Percentiles rank a stretch among this genome's conserved stretches.
phyloP scores from a whole-genome alignment of 1,140 invertebrate genomes.

The Mercenaria mercenaria region DNA sequence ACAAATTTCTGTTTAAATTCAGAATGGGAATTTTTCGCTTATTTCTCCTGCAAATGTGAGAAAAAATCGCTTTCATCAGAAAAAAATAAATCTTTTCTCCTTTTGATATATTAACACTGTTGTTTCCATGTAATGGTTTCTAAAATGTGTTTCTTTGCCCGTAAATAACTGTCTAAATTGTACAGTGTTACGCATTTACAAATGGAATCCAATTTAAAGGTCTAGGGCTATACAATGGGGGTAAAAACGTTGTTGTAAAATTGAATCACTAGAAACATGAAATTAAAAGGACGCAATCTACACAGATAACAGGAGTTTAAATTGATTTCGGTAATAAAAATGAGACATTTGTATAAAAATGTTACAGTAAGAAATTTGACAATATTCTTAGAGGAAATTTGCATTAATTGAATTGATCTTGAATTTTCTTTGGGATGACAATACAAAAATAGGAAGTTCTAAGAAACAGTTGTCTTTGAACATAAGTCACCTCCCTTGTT shows the following conservation, averaged over 20 bases:
- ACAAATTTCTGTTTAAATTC: too few relatives aligned
- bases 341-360: neutral
- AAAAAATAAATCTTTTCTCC: neutral
- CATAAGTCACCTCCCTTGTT: too few relatives aligned
- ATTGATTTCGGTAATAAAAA: slow-evolving; percentile 31
- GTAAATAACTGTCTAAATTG: neutral
- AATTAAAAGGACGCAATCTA: slow-evolving; percentile 29
- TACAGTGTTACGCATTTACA: neutral
- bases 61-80: neutral
- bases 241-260: slow-evolving; percentile 22
- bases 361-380: neutral
- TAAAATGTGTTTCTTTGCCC: neutral
- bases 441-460: too few relatives aligned
- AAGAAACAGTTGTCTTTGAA: too few relatives aligned
- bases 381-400: neutral
- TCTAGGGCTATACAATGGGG: neutral
- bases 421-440: neutral
- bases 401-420: slow-evolving; percentile 10
- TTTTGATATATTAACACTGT: neutral
- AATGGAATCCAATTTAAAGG: slow-evolving; percentile 25
- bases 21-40: too few relatives aligned
- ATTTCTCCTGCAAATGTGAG: slow-evolving; percentile 4
- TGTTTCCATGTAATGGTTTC: slow-evolving; percentile 10
- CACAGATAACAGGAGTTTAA: slow-evolving; percentile 6
- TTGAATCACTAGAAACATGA: slow-evolving; percentile 24